phyloP scores from a whole-genome alignment of 2,888 invertebrate species.

The Phyto melanocephala region DNA sequence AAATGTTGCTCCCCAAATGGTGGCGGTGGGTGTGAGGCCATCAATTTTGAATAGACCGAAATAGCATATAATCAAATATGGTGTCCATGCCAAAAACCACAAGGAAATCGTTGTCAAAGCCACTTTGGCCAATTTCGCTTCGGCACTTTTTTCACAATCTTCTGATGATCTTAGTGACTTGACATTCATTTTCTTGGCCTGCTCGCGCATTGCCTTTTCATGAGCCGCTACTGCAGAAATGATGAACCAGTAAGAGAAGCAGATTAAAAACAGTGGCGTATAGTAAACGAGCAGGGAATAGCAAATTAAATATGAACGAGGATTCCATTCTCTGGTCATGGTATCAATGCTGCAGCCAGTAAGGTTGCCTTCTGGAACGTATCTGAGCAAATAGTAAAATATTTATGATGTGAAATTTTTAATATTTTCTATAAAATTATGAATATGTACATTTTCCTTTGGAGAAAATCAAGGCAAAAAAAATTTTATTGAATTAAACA shows the following conservation, averaged over 20 bases:
- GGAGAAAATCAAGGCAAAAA: no score
- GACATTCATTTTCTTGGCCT: conserved; percentile 83
- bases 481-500: no score
- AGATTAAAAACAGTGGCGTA: conserved; percentile 80
- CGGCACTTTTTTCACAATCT: conserved; percentile 79
- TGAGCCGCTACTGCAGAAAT: conserved; percentile 81
- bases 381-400: conserved; percentile 70
- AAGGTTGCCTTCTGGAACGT: conserved; percentile 83
- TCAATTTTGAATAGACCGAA: conserved; percentile 86
- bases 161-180: conserved; percentile 80
- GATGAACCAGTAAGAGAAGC: conserved; percentile 82
- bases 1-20: conserved; percentile 84
- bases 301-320: conserved; percentile 80
- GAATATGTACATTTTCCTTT: no score
- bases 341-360: conserved; percentile 82
- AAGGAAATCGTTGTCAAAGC: conserved; percentile 82
- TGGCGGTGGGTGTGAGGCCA: conserved; percentile 87
- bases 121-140: conserved; percentile 81
- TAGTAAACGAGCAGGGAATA: conserved; percentile 79
- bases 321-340: conserved; percentile 79
- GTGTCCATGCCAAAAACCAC: conserved; percentile 86
- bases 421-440: no score
- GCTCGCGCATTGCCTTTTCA: conserved; percentile 80
- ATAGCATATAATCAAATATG: conserved; percentile 89
- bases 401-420: no score